These are phyloP conservation scores for Antennarius striatus DNA, from an alignment of 2,113 vertebrate species.

Conservation along the genomic window DNA sequence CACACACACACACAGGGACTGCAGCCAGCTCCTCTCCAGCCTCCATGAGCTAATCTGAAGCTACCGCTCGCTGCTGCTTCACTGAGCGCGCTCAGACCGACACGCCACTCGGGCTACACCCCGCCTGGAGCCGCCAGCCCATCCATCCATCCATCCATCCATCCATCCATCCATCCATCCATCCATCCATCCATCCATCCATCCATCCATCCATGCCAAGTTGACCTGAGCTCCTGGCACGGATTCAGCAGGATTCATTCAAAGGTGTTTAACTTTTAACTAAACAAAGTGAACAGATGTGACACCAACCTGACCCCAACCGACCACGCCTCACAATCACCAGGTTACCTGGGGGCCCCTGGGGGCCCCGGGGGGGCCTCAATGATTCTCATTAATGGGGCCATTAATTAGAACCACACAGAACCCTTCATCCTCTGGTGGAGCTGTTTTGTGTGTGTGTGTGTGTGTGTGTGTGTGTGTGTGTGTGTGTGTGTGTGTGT, in stretches of 20 bases:
- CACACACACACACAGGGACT: slow-evolving; percentile 43
- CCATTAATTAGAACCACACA: slow-evolving; percentile 12
- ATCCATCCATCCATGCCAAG: slow-evolving; percentile 6
- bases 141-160: slow-evolving; percentile 8
- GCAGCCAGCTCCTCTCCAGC: slow-evolving; percentile 73
- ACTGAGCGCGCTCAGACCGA: slow-evolving; percentile 48
- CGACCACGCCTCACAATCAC: no score
- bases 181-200: slow-evolving; percentile 12
- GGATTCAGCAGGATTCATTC: slow-evolving; percentile 12
- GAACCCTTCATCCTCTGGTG: no score
- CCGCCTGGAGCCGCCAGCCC: neutral
- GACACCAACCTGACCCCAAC: no score
- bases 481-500: slow-evolving; percentile 8
- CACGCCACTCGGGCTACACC: neutral
- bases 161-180: slow-evolving; percentile 26
- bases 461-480: neutral
- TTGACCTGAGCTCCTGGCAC: slow-evolving; percentile 3
- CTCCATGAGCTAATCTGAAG: slow-evolving; percentile 64
- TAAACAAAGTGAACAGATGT: no score
- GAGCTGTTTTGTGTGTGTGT: no score
- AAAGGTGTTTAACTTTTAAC: no score
- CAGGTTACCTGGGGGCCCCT: slow-evolving; percentile 2
- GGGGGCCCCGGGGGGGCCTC: neutral
- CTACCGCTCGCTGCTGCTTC: slow-evolving; percentile 71
- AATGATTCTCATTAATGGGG: slow-evolving; percentile 2